These are phyloP conservation scores for Acromyrmex echinatior DNA, from an alignment of 1,140 invertebrate species.

Conservation along the genomic window DNA sequence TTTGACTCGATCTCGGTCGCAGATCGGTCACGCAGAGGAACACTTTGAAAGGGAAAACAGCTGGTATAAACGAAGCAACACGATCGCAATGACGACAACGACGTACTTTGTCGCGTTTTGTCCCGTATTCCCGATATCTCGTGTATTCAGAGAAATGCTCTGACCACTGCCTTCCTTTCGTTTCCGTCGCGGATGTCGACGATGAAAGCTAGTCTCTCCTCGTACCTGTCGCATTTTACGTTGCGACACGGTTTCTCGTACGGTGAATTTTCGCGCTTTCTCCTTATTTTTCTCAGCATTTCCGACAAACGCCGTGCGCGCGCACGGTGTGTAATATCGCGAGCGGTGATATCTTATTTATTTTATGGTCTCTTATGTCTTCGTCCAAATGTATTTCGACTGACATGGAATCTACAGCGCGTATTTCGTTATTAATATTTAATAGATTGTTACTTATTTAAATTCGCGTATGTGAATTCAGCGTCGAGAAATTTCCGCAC, in stretches of 20 bases:
- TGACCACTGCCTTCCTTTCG: background rate
- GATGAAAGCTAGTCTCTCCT: slow-evolving; percentile 51
- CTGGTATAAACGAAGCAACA: background rate
- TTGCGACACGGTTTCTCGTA: background rate
- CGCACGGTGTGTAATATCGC: background rate
- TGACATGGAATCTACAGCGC: background rate
- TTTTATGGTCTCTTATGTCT: background rate
- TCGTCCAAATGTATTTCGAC: background rate
- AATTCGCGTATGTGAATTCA: background rate
- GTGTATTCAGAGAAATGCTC: background rate
- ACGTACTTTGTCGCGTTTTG: background rate
- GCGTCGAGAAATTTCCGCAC: no score
- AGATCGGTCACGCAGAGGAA: background rate
- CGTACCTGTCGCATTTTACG: slow-evolving; percentile 4
- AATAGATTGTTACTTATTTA: background rate
- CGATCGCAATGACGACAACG: background rate
- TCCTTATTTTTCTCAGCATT: background rate
- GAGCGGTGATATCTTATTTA: background rate
- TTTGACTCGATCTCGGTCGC: slow-evolving; percentile 27
- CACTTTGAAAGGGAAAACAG: slow-evolving; percentile 66
- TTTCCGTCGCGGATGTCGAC: slow-evolving; percentile 10
- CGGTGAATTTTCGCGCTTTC: background rate
- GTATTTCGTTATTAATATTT: background rate
- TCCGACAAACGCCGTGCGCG: background rate
- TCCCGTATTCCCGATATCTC: background rate